Evolutionary conservation across 1,140 invertebrate species (phyloP).

Genomic region (Tetramorium alpestre): DNA sequence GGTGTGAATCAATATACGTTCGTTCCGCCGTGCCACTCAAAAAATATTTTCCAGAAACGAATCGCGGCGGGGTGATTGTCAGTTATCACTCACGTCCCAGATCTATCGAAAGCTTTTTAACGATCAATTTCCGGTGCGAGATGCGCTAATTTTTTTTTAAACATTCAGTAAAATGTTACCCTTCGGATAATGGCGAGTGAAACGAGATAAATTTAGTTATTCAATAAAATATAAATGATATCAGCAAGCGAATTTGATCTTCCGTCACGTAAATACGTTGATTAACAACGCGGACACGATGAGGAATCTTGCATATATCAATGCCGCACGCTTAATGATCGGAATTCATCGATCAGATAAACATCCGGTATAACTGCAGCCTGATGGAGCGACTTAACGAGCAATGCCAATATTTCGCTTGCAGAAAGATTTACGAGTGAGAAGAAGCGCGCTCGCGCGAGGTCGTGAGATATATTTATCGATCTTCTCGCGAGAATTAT

Average conservation of each 20-base stretch:
- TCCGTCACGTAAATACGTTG: not conserved
- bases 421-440: conserved; percentile 32
- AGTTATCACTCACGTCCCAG: not conserved
- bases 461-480: conserved; percentile 46
- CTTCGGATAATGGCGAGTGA: not conserved
- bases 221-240: not conserved
- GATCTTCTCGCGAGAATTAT: conserved; percentile 60
- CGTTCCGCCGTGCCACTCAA: not conserved
- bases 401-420: conserved; percentile 37
- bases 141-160: not conserved
- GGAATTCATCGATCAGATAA: conserved; percentile 22
- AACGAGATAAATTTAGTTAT: not conserved
- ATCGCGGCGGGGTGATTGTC: not conserved
- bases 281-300: not conserved
- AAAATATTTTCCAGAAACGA: conserved; percentile 9
- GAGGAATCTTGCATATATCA: not conserved
- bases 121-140: not conserved
- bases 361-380: not conserved
- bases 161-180: not conserved
- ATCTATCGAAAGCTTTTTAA: not conserved
- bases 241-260: not conserved
- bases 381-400: conserved; percentile 21
- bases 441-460: not conserved
- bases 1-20: conserved; percentile 59
- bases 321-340: conserved; percentile 3